Conservation (phyloP, 2,113 vertebrate species). For the Larimichthys polyactis region DNA sequence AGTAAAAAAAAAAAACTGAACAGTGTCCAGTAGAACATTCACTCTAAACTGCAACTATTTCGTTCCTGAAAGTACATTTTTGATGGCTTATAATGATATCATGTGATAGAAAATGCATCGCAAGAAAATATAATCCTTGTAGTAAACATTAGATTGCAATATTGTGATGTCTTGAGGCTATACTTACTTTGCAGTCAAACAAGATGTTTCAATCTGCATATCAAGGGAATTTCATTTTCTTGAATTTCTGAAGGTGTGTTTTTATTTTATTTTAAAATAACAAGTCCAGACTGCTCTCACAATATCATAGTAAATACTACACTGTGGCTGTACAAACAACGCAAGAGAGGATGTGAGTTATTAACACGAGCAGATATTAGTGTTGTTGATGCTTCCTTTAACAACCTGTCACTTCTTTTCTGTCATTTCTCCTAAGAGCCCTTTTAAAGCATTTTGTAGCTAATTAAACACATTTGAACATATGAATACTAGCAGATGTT, state of each 20-base stretch:
- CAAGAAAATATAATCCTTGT: not conserved
- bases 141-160: not conserved
- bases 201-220: not conserved
- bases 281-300: not conserved
- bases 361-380: not conserved
- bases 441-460: not conserved
- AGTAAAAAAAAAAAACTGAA: not conserved
- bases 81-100: not conserved
- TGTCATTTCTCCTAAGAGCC: not conserved
- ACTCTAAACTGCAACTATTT: not conserved
- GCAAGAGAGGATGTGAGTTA: not conserved
- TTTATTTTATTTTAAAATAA: not conserved
- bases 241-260: not conserved
- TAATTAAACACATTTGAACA: not conserved
- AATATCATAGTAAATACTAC: not conserved
- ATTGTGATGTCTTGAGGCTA: not conserved
- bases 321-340: not conserved
- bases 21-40: not conserved
- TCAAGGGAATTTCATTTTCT: not conserved
- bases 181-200: not conserved
- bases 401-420: not conserved
- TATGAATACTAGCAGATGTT: not conserved
- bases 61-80: not conserved
- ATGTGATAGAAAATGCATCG: not conserved
- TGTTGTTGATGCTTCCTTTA: not conserved